A percentile compares a stretch with the other conserved stretches of the same genome.
phyloP scores from a whole-genome alignment of 30 jellyfish, hydroid and myxozoan species.

The Hydra vulgaris region DNA sequence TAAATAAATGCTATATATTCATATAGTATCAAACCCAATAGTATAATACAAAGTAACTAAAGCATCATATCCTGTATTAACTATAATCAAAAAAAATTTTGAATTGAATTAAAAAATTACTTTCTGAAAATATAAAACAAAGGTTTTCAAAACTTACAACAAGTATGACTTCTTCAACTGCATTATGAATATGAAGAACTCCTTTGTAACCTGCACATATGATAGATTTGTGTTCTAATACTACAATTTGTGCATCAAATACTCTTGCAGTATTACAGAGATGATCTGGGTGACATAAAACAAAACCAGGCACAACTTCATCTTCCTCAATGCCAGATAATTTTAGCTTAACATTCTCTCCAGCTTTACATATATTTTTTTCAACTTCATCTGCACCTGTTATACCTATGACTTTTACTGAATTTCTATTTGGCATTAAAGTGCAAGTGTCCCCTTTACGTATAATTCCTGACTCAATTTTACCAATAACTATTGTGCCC shows the following conservation, averaged over 20 bases:
- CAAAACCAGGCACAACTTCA: slow-evolving; percentile 92
- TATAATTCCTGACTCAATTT: slow-evolving; percentile 88
- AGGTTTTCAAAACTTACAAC: slow-evolving; percentile 52
- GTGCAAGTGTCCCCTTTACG: slow-evolving; percentile 70
- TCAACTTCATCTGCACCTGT: slow-evolving; percentile 86
- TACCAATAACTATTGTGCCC: slow-evolving; percentile 96
- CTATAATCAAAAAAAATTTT: no score
- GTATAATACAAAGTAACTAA: no score
- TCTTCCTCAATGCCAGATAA: slow-evolving; percentile 96
- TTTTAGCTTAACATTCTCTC: slow-evolving; percentile 89
- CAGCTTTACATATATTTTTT: slow-evolving; percentile 70
- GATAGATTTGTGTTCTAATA: slow-evolving; percentile 85
- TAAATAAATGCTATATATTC: no score
- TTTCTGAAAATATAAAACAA: no score
- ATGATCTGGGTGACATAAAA: slow-evolving; percentile 67
- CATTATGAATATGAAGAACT: slow-evolving; percentile 93
- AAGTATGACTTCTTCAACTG: slow-evolving; percentile 93
- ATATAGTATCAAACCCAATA: no score
- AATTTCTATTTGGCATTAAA: slow-evolving; percentile 79
- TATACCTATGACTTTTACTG: slow-evolving; percentile 53
- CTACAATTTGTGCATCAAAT: slow-evolving; percentile 89
- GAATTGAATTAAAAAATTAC: no score
- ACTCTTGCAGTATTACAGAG: slow-evolving; percentile 76
- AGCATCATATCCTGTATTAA: no score
- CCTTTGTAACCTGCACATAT: slow-evolving; percentile 96